Base-by-base conservation (phyloP, 2,113 vertebrate genomes). In the Manacus vitellinus region DNA sequence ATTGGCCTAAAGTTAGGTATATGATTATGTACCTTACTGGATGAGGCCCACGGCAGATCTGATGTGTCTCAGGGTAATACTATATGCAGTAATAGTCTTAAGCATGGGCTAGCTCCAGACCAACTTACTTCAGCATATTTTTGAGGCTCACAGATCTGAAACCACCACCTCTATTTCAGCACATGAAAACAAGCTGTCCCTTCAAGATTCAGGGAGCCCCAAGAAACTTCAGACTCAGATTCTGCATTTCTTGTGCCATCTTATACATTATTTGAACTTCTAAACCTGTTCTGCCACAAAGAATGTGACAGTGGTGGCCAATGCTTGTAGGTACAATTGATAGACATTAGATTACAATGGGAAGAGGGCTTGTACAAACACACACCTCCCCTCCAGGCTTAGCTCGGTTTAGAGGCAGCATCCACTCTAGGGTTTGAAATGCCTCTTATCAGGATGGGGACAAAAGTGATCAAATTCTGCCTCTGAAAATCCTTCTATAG, bases 281-380 rank as follows among this genome's bases (percentile, higher is more conserved):
- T 63, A 44, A 86, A 88, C 54, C 10, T 37, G 11, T 7, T 35
- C 6, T 9, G 8, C 13, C 35, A 58, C n/a, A 51, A 65, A 73
- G 14, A 4, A 21, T 5, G 12, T 59, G 43, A 19, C 6, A 51
- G 8, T 25, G 78, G 43, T 65, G 37, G 27, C 22, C 73, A 22
- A 0, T 23, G 41, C 14, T 74, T 3, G 0, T 17, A 33, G 9
- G 14, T 49, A 43, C 12, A 43, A 31, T 31, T 62, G 67, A 30
- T 4, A 68, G 43, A 43, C 4, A 10, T 8, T 41, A 28, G 27
- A 56, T 27, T 15, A 18, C 25, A 8, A 25, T 19, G 2, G 25
- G 27, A 79, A 78, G 31, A 6, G 12, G 8, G 7, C 9, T 25
- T 56, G 6, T 41, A 14, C 14, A 47, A 47, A 23, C 14, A 28